phyloP scores from a whole-genome alignment of 1,140 invertebrate species.

The Brachionus koreanus region DNA sequence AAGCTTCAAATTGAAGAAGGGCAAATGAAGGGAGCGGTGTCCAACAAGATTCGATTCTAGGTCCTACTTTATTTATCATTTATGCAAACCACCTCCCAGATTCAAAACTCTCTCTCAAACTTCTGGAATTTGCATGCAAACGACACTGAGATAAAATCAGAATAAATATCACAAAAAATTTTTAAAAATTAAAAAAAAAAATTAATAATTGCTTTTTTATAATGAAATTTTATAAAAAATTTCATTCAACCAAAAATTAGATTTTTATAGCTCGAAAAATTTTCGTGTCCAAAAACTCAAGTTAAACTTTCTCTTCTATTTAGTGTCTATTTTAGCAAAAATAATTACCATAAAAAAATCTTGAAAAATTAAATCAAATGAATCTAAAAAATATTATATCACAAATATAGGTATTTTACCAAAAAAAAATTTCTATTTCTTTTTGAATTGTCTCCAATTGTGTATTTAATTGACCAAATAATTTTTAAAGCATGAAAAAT shows the following conservation, averaged over 20 bases:
- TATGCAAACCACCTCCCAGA: no score
- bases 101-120: no score
- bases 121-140: no score
- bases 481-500: neutral
- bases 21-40: no score
- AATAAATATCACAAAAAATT: no score
- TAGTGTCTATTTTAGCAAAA: neutral
- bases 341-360: neutral
- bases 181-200: no score
- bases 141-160: no score
- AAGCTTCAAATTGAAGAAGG: no score
- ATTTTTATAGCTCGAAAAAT: neutral
- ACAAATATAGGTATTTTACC: neutral
- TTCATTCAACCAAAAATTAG: neutral
- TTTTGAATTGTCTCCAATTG: neutral
- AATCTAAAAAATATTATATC: neutral
- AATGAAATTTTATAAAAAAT: neutral
- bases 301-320: neutral
- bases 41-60: no score
- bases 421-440: neutral
- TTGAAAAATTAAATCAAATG: neutral
- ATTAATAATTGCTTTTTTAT: neutral
- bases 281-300: neutral
- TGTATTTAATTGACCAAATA: neutral
- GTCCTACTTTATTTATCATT: no score